Evolutionary conservation across 1,140 invertebrate genomes (phyloP), one percentile per base, ranked within the genome.

Genomic region (Pogonus chalceus): DNA sequence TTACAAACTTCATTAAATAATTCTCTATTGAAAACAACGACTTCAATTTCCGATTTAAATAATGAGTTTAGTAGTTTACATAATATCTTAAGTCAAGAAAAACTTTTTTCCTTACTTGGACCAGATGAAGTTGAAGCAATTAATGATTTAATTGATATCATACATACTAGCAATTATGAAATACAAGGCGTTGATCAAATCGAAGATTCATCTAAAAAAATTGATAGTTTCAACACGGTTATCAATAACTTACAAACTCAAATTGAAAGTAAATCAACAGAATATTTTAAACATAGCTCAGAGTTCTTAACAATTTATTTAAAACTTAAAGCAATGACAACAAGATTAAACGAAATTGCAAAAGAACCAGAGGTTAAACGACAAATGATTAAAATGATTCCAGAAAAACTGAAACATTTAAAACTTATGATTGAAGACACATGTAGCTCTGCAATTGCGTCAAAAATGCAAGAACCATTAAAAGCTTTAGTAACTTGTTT

Each of bases 361-460:
- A 43, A 43, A 12, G 37, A 9, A 43, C 37, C 37, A 9, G 37
- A 43, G 18, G 18, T 16, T 18, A 43, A 43, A 43, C 9, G 37
- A 18, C 7, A 43, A 43, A 43, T 43, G 37, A 43, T 43, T 43
- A 43, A 43, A 43, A 16, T 16, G 9, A 43, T 43, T 10, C 37
- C 37, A 9, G 37, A 43, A 18, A 43, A 43, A 43, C 18, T 43
- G 4, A 43, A 43, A 16, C 9, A 12, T 43, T 18, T 43, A 18
- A 43, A 43, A 43, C 18, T 43, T 3, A 43, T 43, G 37, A 43
- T 43, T 43, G 37, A 43, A 43, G 37, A 43, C 18, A 12, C 37
- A 4, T 16, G 18, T 4, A 43, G 37, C 18, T 43, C 37, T 43
- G 37, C 9, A 43, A 43, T 43, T 12, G 37, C 37, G 7, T 43